Base-by-base conservation (phyloP, 2,888 invertebrate species). In the Sussaba pulchella region DNA sequence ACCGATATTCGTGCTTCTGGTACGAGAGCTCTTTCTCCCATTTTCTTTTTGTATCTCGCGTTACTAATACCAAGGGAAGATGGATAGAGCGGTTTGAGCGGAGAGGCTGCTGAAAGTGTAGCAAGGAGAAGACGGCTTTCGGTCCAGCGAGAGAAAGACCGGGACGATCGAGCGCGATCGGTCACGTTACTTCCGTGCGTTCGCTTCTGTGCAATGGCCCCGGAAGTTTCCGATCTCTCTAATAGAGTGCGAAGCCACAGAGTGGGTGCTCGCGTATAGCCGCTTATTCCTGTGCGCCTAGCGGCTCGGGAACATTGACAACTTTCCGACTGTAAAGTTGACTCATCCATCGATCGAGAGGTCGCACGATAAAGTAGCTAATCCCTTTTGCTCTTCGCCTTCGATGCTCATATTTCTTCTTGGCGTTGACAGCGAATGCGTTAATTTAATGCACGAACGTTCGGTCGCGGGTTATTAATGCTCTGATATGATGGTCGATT, bases 381-480 rank as follows among this genome's bases (percentile, higher is more conserved):
- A 61, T 41, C 8, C 24, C 26, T n/a, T 52, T 52, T 14, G 39
- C 12, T 41, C 4, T 21, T 36, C 14, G 39, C 39, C 4, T 8
- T 39, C 41, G 14, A 24, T 41, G 26, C 52, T 61, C 74, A 69
- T 41, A 59, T 74, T 72, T 79, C 84, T 84, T 85, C 84, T 83
- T 84, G 83, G 59, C 80, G 17, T 72, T 64, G 59, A 72, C 67
- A 76, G 80, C 70, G 77, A 79, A 82, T 76, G 82, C 79, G 85
- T 83, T 82, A 82, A 84, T 86, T 82, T 78, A 81, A 84, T 81
- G 80, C 26, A 67, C 63, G 67, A 47, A 24, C 71, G 71, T 66
- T 70, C 66, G 39, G 24, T 59, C 61, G 17, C 67, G 21, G 12
- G 36, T 17, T 59, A 45, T 69, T n/a, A n/a, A 17, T 41, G 57